Conservation (phyloP, 2,113 vertebrate species). For the Pygoscelis antarcticus region DNA sequence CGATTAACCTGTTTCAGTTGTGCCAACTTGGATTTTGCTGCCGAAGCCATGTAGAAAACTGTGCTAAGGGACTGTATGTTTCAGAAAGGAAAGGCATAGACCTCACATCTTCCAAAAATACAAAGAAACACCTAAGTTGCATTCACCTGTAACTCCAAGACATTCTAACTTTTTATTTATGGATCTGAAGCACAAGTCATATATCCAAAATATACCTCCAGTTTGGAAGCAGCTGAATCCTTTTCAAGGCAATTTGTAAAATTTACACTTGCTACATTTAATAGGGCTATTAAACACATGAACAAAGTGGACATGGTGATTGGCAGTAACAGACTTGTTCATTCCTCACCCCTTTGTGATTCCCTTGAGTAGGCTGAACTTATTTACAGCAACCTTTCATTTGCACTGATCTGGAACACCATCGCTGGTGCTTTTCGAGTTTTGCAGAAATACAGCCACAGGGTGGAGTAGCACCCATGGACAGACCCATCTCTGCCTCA, state of each 20-base stretch:
- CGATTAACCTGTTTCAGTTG: not conserved
- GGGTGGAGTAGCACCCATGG: not conserved
- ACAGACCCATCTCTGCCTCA: not conserved
- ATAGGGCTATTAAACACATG: not conserved
- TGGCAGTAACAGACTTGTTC: not conserved
- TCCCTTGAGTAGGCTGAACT: not conserved
- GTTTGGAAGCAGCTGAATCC: not conserved
- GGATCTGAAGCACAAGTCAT: not conserved
- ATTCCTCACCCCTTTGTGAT: not conserved
- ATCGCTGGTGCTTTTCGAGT: not conserved
- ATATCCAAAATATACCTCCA: not conserved
- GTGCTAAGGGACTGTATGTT: not conserved
- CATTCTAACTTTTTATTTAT: not conserved
- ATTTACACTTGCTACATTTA: slow-evolving; percentile 21
- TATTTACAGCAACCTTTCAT: not conserved
- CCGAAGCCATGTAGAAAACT: not conserved
- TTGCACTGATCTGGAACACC: not conserved
- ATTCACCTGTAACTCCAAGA: not conserved
- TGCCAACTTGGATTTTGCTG: not conserved
- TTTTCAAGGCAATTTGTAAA: not conserved
- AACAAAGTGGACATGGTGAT: not conserved
- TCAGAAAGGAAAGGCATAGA: not conserved
- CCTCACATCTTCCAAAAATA: not conserved
- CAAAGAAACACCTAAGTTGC: not conserved
- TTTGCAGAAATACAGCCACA: not conserved